Conservation (phyloP, 2,888 invertebrate genomes). For the Amphiduros pacificus region DNA sequence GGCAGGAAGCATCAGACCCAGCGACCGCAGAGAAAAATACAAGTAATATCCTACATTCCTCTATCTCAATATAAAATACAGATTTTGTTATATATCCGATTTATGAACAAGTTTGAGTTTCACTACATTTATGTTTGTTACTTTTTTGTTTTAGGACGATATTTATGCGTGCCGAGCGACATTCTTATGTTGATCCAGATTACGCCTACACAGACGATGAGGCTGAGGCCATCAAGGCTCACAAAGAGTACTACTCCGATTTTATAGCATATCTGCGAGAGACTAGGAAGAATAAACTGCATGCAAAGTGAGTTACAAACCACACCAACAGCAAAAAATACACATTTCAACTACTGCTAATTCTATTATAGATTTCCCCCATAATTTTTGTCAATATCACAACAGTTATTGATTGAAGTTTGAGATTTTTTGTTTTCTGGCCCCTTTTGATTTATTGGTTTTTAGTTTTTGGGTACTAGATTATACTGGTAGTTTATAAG, state of each 20-base stretch:
- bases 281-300: no score
- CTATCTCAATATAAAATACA: background rate
- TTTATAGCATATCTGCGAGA: constrained; percentile 46
- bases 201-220: constrained; percentile 55
- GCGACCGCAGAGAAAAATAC: constrained; percentile 43
- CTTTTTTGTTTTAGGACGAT: constrained; percentile 46
- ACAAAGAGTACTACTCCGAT: constrained; percentile 47
- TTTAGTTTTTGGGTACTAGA: no score
- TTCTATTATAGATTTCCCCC: no score
- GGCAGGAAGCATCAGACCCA: constrained; percentile 54
- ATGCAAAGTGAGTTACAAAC: no score
- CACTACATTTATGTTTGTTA: background rate
- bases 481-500: no score
- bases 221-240: constrained; percentile 36
- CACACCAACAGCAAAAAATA: no score
- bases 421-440: no score
- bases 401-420: no score
- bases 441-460: no score
- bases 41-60: constrained; percentile 36
- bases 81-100: no score
- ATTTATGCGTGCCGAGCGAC: constrained; percentile 49
- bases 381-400: no score
- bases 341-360: no score
- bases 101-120: background rate
- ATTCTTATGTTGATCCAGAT: constrained; percentile 57